phyloP scores from a whole-genome alignment of 2,888 invertebrate genomes.

The Ochropleura leucogaster region DNA sequence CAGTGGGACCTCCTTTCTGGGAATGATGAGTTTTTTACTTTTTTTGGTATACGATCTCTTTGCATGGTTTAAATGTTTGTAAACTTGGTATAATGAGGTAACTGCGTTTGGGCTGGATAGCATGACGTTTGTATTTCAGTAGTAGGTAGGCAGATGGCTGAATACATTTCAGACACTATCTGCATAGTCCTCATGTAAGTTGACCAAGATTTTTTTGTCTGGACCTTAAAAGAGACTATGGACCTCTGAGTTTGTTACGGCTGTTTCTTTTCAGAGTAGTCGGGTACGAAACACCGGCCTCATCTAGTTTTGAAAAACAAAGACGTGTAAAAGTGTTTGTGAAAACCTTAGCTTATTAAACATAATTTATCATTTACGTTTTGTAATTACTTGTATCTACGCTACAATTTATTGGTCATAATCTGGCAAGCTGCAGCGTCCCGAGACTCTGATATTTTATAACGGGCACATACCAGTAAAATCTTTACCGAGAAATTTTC shows the following conservation, averaged over 20 bases:
- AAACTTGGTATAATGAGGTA: slow-evolving; percentile 55
- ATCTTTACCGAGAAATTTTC: not conserved
- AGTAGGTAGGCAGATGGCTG: not conserved
- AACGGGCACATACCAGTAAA: not conserved
- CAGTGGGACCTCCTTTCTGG: slow-evolving; percentile 68
- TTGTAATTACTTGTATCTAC: not conserved
- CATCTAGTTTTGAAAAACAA: too few relatives aligned
- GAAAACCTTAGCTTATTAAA: too few relatives aligned
- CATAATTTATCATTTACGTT: too few relatives aligned
- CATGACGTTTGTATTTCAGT: slow-evolving; percentile 13
- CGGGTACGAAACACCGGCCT: too few relatives aligned
- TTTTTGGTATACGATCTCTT: slow-evolving; percentile 60
- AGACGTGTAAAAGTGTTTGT: too few relatives aligned
- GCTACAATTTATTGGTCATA: not conserved
- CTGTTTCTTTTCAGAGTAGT: too few relatives aligned
- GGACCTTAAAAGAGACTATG: too few relatives aligned
- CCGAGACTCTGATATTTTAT: not conserved
- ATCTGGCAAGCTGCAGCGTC: not conserved
- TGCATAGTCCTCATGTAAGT: too few relatives aligned
- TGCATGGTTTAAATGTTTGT: slow-evolving; percentile 60
- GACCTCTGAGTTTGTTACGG: too few relatives aligned
- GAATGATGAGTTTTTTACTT: slow-evolving; percentile 61
- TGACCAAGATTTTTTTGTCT: too few relatives aligned
- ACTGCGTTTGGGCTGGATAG: slow-evolving; percentile 7
- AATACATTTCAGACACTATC: too few relatives aligned